These are phyloP conservation scores for Pseudomyrmex cubaensis DNA, from an alignment of 1,140 invertebrate species.

Conservation along the genomic window DNA sequence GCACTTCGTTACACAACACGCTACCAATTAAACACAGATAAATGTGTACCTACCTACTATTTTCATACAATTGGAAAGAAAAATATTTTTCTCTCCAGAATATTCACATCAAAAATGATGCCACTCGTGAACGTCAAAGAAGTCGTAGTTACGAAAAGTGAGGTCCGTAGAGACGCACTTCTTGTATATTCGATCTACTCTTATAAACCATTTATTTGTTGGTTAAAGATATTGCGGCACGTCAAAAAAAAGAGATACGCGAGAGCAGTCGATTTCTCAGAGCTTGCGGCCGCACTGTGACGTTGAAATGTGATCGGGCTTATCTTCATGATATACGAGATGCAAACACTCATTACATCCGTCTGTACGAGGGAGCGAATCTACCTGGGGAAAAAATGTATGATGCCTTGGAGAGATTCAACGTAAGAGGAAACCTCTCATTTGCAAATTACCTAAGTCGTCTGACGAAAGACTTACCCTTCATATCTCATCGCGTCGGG, in stretches of 20 bases:
- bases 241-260: conserved; percentile 52
- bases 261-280: conserved; percentile 63
- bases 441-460: conserved; percentile 38
- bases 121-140: not conserved
- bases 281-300: conserved; percentile 33
- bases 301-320: conserved; percentile 71
- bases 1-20: conserved; percentile 61
- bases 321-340: conserved; percentile 65
- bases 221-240: conserved; percentile 55
- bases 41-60: not conserved
- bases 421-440: conserved; percentile 1
- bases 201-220: conserved; percentile 60
- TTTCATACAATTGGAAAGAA: not conserved
- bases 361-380: conserved; percentile 3
- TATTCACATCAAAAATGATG: not conserved
- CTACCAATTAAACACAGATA: conserved; percentile 48
- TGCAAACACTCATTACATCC: conserved; percentile 68
- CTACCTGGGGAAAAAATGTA: conserved; percentile 10
- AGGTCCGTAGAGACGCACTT: conserved; percentile 1
- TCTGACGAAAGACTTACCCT: not conserved
- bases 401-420: not conserved
- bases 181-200: conserved; percentile 36
- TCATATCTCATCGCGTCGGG: not conserved
- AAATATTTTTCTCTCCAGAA: not conserved
- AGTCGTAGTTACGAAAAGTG: conserved; percentile 23